Conservation (phyloP, 2,888 invertebrate genomes). For the Mesochorus sp. region DNA sequence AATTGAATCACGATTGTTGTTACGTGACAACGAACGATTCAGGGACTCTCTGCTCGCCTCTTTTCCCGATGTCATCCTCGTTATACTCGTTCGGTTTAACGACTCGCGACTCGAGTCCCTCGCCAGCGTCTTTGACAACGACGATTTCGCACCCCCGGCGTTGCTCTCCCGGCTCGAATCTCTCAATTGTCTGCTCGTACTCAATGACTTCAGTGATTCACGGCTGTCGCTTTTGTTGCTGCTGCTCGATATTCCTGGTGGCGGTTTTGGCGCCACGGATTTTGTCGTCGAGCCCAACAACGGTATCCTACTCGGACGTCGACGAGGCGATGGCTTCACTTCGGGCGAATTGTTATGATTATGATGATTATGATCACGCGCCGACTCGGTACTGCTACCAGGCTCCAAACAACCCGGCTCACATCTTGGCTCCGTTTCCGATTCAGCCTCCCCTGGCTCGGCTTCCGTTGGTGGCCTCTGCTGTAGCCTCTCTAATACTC, state of each 20-base stretch:
- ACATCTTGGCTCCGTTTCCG: conserved; percentile 79
- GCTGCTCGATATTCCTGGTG: conserved; percentile 83
- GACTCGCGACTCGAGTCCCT: conserved; percentile 77
- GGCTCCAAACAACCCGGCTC: conserved; percentile 83
- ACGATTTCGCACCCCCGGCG: conserved; percentile 67
- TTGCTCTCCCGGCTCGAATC: conserved; percentile 78
- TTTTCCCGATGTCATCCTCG: conserved; percentile 67
- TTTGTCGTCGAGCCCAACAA: conserved; percentile 83
- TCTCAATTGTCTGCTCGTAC: conserved; percentile 75
- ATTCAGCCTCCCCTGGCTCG: conserved; percentile 81
- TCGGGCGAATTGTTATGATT: conserved; percentile 64
- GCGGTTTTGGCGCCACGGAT: conserved; percentile 86
- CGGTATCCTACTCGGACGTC: conserved; percentile 89
- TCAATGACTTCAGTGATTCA: conserved; percentile 74
- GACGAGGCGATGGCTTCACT: conserved; percentile 80
- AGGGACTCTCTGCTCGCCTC: conserved; percentile 75
- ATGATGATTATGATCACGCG: conserved; percentile 84
- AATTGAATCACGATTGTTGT: conserved; percentile 77
- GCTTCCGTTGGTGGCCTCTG: conserved; percentile 82
- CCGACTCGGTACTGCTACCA: conserved; percentile 87
- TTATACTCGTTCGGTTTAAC: conserved; percentile 74
- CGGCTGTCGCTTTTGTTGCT: conserved; percentile 76
- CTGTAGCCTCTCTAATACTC: conserved; percentile 87
- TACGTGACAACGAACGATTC: conserved; percentile 77
- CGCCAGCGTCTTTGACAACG: conserved; percentile 69